These are phyloP conservation scores for Tinea trinotella DNA, from an alignment of 2,888 invertebrate genomes.

Conservation along the genomic window DNA sequence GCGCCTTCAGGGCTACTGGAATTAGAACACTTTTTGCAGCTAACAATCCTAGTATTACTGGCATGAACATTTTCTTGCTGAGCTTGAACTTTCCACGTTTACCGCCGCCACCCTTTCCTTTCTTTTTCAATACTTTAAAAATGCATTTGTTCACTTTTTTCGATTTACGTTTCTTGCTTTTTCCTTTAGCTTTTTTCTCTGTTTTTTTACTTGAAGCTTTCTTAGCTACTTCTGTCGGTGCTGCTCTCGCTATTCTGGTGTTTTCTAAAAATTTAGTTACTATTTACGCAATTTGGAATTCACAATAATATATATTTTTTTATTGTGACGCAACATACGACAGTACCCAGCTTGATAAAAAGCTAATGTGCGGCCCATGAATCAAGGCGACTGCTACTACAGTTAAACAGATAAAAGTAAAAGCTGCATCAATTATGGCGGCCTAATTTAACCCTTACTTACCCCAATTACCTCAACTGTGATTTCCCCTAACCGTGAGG, in stretches of 20 bases:
- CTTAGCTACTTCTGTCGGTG: constrained; percentile 22
- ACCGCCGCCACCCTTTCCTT: constrained; percentile 27
- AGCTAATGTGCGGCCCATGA: too few relatives aligned
- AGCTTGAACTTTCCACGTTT: constrained; percentile 33
- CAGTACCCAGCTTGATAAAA: too few relatives aligned
- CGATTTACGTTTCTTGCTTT: constrained; percentile 18
- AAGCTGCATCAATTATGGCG: too few relatives aligned
- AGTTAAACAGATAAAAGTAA: too few relatives aligned
- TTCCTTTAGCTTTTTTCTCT: constrained; percentile 18
- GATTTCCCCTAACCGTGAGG: too few relatives aligned
- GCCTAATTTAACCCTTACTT: too few relatives aligned
- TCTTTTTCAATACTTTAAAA: constrained; percentile 43
- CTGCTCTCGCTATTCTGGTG: constrained; percentile 23
- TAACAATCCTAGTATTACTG: constrained; percentile 74
- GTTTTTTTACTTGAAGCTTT: constrained; percentile 25
- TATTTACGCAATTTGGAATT: too few relatives aligned
- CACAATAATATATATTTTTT: too few relatives aligned
- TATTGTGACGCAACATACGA: too few relatives aligned
- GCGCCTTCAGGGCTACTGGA: constrained; percentile 77
- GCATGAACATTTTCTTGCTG: constrained; percentile 69
- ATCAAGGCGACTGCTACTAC: too few relatives aligned
- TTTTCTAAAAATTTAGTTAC: too few relatives aligned
- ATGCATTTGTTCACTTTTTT: constrained; percentile 36
- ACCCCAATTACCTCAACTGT: too few relatives aligned
- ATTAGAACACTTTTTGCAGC: constrained; percentile 77